These are phyloP conservation scores for Hyla sarda DNA, from an alignment of 2,113 vertebrate genomes.

Conservation along the genomic window DNA sequence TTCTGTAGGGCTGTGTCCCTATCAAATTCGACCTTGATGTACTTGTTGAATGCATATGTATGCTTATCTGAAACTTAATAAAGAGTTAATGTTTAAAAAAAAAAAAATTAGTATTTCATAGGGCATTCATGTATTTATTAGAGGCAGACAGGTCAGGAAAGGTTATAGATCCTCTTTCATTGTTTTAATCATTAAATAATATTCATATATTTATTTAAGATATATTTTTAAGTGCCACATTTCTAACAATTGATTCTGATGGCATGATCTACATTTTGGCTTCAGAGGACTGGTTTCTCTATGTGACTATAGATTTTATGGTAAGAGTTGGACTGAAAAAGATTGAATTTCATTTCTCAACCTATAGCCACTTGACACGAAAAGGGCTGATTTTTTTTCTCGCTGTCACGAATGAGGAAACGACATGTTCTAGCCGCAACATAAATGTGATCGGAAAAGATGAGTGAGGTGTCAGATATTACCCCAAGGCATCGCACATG, in stretches of 20 bases:
- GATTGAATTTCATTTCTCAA: not conserved
- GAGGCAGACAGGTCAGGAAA: too few species aligned
- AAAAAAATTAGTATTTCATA: too few species aligned
- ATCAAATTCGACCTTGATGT: too few species aligned
- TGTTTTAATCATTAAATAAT: too few species aligned
- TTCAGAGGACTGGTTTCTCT: not conserved
- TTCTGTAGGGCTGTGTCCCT: too few species aligned
- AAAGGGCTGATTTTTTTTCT: conserved; percentile 25
- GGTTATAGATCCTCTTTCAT: too few species aligned
- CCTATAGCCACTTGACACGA: not conserved
- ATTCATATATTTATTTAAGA: too few species aligned
- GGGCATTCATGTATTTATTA: too few species aligned
- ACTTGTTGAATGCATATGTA: too few species aligned
- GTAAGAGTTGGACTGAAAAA: not conserved
- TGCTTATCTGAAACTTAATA: too few species aligned
- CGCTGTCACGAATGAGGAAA: conserved; percentile 29
- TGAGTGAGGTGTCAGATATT: conserved; percentile 28
- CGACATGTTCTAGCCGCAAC: conserved; percentile 1
- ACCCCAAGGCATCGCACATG: conserved; percentile 37
- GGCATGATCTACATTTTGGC: not conserved
- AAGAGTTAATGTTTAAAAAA: too few species aligned
- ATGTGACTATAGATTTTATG: not conserved
- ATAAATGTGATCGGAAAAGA: conserved; percentile 17
- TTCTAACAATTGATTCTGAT: not conserved
- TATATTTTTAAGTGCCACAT: too few species aligned